phyloP scores from a whole-genome alignment of 2,888 invertebrate species.

The Sepiola atlantica region DNA sequence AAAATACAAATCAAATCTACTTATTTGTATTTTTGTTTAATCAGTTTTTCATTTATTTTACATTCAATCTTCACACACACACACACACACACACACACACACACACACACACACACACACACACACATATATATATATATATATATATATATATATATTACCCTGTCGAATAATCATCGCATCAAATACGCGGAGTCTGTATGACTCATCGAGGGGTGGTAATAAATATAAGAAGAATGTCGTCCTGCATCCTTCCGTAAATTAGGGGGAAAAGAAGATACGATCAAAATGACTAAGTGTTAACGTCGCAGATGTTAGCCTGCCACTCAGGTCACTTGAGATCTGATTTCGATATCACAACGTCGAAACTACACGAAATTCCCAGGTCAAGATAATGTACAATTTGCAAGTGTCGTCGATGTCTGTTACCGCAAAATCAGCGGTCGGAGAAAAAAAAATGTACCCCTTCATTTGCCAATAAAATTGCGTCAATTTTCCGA shows the following conservation, averaged over 20 bases:
- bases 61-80: too few relatives aligned
- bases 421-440: too few relatives aligned
- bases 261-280: background rate
- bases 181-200: background rate
- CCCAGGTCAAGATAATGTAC: background rate
- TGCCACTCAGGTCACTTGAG: constrained; percentile 4
- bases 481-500: too few relatives aligned
- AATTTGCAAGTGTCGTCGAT: background rate
- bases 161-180: background rate
- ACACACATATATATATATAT: background rate
- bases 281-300: background rate
- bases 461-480: too few relatives aligned
- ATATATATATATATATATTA: background rate
- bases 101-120: background rate
- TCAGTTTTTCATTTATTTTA: too few relatives aligned
- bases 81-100: background rate
- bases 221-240: background rate
- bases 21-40: too few relatives aligned
- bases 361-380: background rate
- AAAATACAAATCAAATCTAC: too few relatives aligned
- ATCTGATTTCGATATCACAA: background rate
- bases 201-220: background rate
- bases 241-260: background rate
- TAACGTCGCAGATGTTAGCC: background rate
- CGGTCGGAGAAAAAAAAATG: too few relatives aligned